Percentiles rank a stretch among this genome's conserved stretches.
Conservation (phyloP, 1,140 invertebrate species). For the Zaprionus lachaisei region DNA sequence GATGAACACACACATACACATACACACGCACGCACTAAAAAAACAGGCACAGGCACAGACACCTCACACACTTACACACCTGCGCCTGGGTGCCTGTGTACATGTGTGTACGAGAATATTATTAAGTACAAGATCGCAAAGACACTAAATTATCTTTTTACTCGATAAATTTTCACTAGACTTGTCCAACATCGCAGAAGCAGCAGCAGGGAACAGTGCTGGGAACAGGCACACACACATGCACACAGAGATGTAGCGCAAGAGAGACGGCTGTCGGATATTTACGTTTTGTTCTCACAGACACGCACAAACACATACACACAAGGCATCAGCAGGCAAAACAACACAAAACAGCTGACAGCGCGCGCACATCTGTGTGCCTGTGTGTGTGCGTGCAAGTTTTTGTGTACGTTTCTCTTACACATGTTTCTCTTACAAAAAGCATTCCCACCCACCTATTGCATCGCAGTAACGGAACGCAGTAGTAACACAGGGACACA, state of each 20-base stretch:
- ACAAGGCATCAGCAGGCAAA: conserved; percentile 30
- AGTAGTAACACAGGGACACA: background rate
- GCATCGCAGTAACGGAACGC: background rate
- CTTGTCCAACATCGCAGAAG: conserved; percentile 14
- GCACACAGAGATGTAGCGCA: conserved; percentile 10
- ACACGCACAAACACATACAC: background rate
- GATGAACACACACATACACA: conserved; percentile 6
- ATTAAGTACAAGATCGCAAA: conserved; percentile 34
- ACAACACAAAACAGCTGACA: conserved; percentile 77
- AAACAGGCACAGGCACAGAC: background rate
- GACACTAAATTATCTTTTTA: conserved; percentile 45
- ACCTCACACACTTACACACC: conserved; percentile 22
- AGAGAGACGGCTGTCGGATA: conserved; percentile 32
- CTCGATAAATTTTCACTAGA: conserved; percentile 36
- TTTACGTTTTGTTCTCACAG: conserved; percentile 41
- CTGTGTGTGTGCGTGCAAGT: conserved; percentile 1
- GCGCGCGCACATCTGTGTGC: conserved; percentile 10
- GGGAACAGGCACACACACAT: conserved; percentile 17
- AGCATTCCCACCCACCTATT: background rate
- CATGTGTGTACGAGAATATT: conserved; percentile 27
- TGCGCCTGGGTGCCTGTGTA: conserved; percentile 4
- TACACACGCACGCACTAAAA: conserved; percentile 17
- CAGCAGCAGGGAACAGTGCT: conserved; percentile 1
- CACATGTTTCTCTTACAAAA: conserved; percentile 7
- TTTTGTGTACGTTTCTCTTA: conserved; percentile 21